Conservation (phyloP, 2,113 vertebrate genomes). For the Ameiurus melas region DNA sequence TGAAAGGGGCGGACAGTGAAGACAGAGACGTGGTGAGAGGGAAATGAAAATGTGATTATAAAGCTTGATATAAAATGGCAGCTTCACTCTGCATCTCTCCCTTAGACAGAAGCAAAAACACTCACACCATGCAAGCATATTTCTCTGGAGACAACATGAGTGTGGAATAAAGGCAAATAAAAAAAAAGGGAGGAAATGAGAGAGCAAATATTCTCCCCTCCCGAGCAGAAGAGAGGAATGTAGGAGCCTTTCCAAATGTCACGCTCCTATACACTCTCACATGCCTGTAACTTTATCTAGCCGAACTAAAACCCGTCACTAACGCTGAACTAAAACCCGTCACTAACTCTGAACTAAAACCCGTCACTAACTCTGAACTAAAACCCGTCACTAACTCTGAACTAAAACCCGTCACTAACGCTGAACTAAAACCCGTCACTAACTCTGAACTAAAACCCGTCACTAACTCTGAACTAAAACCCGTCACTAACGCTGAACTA, state of each 20-base stretch:
- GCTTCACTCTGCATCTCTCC: not conserved
- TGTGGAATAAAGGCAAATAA: not conserved
- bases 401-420: too few species aligned
- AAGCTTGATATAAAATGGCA: not conserved
- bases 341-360: too few species aligned
- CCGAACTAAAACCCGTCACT: too few species aligned
- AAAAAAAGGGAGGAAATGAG: not conserved
- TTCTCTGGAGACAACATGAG: not conserved
- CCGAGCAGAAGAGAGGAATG: not conserved
- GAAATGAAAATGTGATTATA: not conserved
- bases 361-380: too few species aligned
- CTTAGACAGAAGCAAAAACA: slow-evolving; percentile 23
- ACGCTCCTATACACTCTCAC: not conserved
- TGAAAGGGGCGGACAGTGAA: not conserved
- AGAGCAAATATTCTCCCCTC: slow-evolving; percentile 7
- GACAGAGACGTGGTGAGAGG: not conserved
- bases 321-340: too few species aligned
- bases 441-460: too few species aligned
- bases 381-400: too few species aligned
- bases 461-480: not conserved
- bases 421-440: not conserved
- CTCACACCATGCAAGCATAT: not conserved
- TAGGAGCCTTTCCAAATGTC: not conserved
- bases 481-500: too few species aligned
- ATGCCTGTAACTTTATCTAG: not conserved